Conservation (phyloP, 2,797 vertebrate species). For the Macroramphosus scolopax region DNA sequence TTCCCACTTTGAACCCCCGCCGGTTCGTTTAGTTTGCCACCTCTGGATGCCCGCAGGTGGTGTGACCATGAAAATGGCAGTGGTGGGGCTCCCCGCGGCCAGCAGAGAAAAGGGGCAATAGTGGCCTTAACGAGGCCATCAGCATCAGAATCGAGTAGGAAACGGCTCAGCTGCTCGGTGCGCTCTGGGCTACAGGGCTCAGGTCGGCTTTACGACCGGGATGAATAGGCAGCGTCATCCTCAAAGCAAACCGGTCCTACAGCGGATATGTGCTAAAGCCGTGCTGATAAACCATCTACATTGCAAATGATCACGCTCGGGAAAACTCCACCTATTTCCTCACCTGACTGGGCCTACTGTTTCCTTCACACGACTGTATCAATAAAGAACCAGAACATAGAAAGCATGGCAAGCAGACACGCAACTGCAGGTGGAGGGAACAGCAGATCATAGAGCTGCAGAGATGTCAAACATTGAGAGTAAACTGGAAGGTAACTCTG, state of each 20-base stretch:
- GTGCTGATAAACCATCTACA: constrained; percentile 63
- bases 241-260: constrained; percentile 71
- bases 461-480: no score
- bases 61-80: constrained; percentile 83
- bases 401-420: not conserved
- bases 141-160: constrained; percentile 85
- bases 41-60: constrained; percentile 77
- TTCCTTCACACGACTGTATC: constrained; percentile 29
- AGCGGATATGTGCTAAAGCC: constrained; percentile 69
- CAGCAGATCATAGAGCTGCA: not conserved
- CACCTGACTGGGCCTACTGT: constrained; percentile 51
- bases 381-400: constrained; percentile 7
- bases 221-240: constrained; percentile 64
- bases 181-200: constrained; percentile 46
- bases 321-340: constrained; percentile 71
- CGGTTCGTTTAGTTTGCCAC: constrained; percentile 81
- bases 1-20: constrained; percentile 53
- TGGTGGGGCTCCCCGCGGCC: constrained; percentile 69
- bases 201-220: constrained; percentile 51
- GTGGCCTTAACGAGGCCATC: constrained; percentile 77
- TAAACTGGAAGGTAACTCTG: no score
- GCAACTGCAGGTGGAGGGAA: not conserved
- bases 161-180: constrained; percentile 72
- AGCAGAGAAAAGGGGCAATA: constrained; percentile 64
- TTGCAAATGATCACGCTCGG: constrained; percentile 72